Conservation (phyloP, 2,888 invertebrate species). For the Andrena flavipes region DNA sequence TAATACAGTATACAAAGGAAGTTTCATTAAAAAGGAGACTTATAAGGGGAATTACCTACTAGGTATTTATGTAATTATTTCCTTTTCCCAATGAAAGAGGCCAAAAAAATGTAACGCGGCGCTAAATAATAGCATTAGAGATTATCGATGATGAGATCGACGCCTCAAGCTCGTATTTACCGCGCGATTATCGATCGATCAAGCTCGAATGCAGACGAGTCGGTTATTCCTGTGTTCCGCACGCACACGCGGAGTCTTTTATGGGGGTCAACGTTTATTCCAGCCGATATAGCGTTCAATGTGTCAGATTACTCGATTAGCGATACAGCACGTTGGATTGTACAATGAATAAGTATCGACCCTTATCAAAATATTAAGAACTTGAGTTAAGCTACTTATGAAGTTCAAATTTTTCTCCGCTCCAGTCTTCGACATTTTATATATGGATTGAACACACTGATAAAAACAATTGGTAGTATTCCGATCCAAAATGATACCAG, state of each 20-base stretch:
- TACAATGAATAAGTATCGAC: conserved; percentile 25
- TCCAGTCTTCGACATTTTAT: background rate
- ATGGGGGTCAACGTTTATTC: conserved; percentile 47
- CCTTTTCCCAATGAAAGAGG: conserved; percentile 4
- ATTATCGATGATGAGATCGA: conserved; percentile 56
- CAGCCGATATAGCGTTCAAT: conserved; percentile 24
- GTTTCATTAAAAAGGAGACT: background rate
- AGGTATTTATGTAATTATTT: conserved; percentile 35
- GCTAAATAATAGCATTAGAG: conserved; percentile 48
- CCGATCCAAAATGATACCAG: background rate
- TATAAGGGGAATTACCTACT: background rate
- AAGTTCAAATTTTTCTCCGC: background rate
- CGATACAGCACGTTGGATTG: conserved; percentile 42
- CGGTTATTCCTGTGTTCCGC: conserved; percentile 21
- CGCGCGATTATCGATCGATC: conserved; percentile 50
- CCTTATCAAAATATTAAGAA: background rate
- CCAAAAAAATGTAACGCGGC: background rate
- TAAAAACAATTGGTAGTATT: too few species aligned
- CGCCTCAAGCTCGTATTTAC: conserved; percentile 51
- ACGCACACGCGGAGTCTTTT: conserved; percentile 47
- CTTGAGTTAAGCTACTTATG: conserved; percentile 24
- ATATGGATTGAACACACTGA: background rate
- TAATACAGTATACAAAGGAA: background rate
- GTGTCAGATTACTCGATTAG: conserved; percentile 44
- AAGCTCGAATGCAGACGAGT: conserved; percentile 11